phyloP scores from a whole-genome alignment of 92 coral and sea anemone species.

The Actinostola sp. region DNA sequence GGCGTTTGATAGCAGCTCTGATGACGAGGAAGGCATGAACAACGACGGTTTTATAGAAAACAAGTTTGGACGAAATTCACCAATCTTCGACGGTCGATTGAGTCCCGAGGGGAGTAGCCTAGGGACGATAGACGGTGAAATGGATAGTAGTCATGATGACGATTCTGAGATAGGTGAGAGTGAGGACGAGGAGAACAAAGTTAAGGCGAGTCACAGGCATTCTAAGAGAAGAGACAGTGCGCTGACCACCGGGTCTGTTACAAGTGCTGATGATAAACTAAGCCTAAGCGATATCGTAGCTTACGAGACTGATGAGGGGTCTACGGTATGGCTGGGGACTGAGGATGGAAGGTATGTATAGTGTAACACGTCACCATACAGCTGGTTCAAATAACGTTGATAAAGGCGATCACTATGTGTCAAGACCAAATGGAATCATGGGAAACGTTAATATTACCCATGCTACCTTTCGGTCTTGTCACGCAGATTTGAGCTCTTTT shows the following conservation, averaged over 20 bases:
- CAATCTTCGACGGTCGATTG: conserved; percentile 87
- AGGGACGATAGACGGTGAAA: conserved; percentile 88
- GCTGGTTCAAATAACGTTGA: background rate
- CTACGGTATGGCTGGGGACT: conserved; percentile 95
- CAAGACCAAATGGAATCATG: background rate
- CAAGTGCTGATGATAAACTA: conserved; percentile 64
- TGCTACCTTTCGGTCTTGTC: too few species aligned
- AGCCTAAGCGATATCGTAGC: conserved; percentile 76
- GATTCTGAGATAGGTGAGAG: conserved; percentile 79
- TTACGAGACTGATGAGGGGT: conserved; percentile 78
- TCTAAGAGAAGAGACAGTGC: conserved; percentile 64
- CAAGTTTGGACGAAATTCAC: conserved; percentile 80
- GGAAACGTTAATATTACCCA: too few species aligned
- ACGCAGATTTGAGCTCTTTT: too few species aligned
- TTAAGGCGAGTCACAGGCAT: conserved; percentile 75
- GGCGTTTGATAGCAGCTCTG: conserved; percentile 98
- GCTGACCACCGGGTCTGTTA: conserved; percentile 45
- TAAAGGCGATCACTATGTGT: background rate
- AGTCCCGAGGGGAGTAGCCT: conserved; percentile 99
- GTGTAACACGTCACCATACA: background rate
- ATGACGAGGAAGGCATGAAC: conserved; percentile 92
- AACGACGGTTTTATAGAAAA: conserved; percentile 69
- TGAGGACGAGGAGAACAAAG: conserved; percentile 88
- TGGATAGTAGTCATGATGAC: conserved; percentile 79
- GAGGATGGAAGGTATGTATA: conserved; percentile 90